These are phyloP conservation scores for Molanna angustata DNA, from an alignment of 2,888 invertebrate genomes.

Conservation along the genomic window DNA sequence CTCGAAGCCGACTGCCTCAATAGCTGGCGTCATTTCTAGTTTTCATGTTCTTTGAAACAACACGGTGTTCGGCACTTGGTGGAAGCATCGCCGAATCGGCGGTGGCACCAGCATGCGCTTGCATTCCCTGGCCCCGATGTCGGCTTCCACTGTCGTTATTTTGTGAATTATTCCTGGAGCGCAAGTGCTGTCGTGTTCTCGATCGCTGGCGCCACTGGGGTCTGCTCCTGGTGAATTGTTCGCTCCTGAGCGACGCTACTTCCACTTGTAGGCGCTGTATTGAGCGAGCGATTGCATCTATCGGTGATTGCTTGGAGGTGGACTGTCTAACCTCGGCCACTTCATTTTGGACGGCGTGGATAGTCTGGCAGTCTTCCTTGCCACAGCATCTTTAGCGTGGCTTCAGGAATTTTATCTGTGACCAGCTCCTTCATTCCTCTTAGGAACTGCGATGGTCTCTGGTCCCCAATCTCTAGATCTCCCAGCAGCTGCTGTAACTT, in stretches of 20 bases:
- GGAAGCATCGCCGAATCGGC: not conserved
- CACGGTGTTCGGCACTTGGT: not conserved
- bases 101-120: slow-evolving; percentile 1
- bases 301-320: not conserved
- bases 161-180: not conserved
- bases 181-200: not conserved
- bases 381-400: slow-evolving; percentile 1
- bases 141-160: not conserved
- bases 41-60: not conserved
- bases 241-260: not conserved
- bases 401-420: not conserved
- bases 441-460: slow-evolving; percentile 3
- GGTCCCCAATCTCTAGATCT: slow-evolving; percentile 7
- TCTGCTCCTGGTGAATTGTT: not conserved
- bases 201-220: not conserved
- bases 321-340: not conserved
- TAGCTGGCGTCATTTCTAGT: not conserved
- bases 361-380: slow-evolving; percentile 2
- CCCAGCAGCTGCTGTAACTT: slow-evolving; percentile 7
- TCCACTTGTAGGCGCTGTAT: not conserved
- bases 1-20: not conserved
- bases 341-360: too few relatives aligned
- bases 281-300: not conserved
- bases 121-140: not conserved
- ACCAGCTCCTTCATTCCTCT: slow-evolving; percentile 7